phyloP scores from a whole-genome alignment of 2,888 invertebrate genomes.

The Apamea anceps region DNA sequence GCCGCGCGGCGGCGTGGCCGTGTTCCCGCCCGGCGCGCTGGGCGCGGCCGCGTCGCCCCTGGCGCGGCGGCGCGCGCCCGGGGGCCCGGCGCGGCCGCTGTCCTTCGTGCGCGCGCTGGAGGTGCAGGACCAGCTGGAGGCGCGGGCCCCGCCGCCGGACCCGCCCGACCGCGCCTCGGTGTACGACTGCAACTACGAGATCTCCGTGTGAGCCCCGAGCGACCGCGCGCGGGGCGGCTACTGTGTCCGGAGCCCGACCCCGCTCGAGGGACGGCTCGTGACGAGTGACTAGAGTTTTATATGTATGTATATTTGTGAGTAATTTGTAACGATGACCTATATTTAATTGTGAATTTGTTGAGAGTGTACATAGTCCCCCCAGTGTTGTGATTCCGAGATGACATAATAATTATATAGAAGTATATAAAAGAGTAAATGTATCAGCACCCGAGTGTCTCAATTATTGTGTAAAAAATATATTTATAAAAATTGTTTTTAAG shows the following conservation, averaged over 20 bases:
- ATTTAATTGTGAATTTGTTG: constrained; percentile 84
- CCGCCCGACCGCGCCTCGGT: constrained; percentile 96
- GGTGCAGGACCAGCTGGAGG: constrained; percentile 96
- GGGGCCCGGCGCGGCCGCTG: constrained; percentile 92
- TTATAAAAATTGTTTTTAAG: constrained; percentile 71
- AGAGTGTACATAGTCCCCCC: constrained; percentile 84
- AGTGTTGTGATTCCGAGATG: constrained; percentile 85
- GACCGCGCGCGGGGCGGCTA: not conserved
- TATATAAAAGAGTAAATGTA: constrained; percentile 65
- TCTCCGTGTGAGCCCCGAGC: constrained; percentile 94
- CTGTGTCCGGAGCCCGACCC: not conserved
- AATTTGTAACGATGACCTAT: constrained; percentile 80
- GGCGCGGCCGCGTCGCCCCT: constrained; percentile 76
- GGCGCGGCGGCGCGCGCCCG: constrained; percentile 88
- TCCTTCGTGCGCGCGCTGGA: constrained; percentile 97
- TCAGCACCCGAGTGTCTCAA: constrained; percentile 70
- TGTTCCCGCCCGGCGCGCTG: constrained; percentile 83
- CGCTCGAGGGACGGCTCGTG: constrained; percentile 30
- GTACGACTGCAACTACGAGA: constrained; percentile 98
- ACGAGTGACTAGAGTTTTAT: constrained; percentile 70
- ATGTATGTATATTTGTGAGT: constrained; percentile 87
- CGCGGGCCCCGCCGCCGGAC: constrained; percentile 90
- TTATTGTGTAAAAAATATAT: constrained; percentile 71
- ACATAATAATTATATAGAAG: constrained; percentile 71
- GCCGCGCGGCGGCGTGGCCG: constrained; percentile 79